Percentiles rank a stretch among this genome's conserved stretches.
Evolutionary conservation across 64 coral and sea anemone genomes (phyloP).

Genomic region (Montipora sp.): DNA sequence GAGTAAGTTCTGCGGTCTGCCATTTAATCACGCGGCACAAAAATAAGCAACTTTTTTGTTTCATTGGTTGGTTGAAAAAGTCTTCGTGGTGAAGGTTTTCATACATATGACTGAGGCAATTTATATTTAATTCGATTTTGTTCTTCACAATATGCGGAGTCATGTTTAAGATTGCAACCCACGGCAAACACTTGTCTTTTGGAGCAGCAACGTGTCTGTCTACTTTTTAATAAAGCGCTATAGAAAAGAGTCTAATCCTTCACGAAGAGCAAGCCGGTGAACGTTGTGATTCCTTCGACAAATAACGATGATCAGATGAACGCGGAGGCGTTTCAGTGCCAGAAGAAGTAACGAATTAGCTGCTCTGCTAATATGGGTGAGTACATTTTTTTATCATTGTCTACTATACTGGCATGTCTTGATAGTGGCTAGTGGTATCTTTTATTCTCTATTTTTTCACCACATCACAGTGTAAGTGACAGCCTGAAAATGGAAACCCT

Average conservation of each 20-base stretch:
- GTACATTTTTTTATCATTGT: background rate
- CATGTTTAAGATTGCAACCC: background rate
- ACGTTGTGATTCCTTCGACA: too few species aligned
- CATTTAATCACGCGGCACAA: background rate
- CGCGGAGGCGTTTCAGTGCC: too few species aligned
- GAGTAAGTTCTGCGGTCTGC: constrained; percentile 23
- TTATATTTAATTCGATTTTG: background rate
- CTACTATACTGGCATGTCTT: background rate
- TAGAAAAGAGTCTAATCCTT: background rate
- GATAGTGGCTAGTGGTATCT: background rate
- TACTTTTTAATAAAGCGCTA: background rate
- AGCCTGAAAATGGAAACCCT: background rate
- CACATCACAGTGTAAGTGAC: background rate
- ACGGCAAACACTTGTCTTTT: background rate
- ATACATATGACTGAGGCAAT: background rate
- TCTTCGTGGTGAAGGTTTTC: background rate
- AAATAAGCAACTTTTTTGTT: background rate
- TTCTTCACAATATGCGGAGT: background rate
- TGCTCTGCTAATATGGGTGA: background rate
- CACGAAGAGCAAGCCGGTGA: background rate
- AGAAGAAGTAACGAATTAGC: background rate
- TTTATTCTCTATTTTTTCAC: background rate
- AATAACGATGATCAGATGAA: too few species aligned
- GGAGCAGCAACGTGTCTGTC: background rate
- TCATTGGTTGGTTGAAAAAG: constrained; percentile 6